Base-by-base conservation (phyloP, 2,113 vertebrate species). In the Microcebus tavaratra region DNA sequence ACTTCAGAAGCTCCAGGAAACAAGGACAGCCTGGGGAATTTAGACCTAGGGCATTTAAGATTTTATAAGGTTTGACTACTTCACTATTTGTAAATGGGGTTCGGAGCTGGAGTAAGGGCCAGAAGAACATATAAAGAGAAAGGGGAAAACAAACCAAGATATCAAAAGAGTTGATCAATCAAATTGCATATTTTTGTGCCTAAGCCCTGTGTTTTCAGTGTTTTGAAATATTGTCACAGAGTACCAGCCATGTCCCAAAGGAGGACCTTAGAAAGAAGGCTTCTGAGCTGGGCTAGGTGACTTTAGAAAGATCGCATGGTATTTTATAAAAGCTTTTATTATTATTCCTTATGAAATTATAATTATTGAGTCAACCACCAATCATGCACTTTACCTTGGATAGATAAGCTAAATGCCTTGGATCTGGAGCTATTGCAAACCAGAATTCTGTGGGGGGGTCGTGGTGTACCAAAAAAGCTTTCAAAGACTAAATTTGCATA, bases 401-500 rank as follows among this genome's bases (percentile, higher is more conserved):
- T 57, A 95, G 55, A 81, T 11, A 94, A 89, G 5, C n/a, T 50
- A 81, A 84, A 63, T 90, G 81, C 25, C 25, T 89, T 92, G 81
- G 18, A 72, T 65, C 39, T 55, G 81, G 48, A 94, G 31, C 6
- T 86, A 72, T 34, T 97, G 59, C 59, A 84, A 90, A 82, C 50
- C 21, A 57, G n/a, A 96, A 67, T 79, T 76, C 57, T 86, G 53
- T 63, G 42, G 78, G n/a, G n/a, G n/a, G n/a, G 61, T 0, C 67
- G 36, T 53, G 23, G 17, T 42, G 11, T 91, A 83, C 20, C 42
- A 80, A 73, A 75, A 90, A 91, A 91, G 45, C 42, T 85, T 96
- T 75, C 55, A 86, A 94, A 96, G 86, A 39, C 50, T 86, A 68
- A 95, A 86, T 96, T 95, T 88, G 27, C 80, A 97, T 90, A 72